phyloP scores from a whole-genome alignment of 1,140 invertebrate species.

The Aphelenchoides fujianensis region DNA sequence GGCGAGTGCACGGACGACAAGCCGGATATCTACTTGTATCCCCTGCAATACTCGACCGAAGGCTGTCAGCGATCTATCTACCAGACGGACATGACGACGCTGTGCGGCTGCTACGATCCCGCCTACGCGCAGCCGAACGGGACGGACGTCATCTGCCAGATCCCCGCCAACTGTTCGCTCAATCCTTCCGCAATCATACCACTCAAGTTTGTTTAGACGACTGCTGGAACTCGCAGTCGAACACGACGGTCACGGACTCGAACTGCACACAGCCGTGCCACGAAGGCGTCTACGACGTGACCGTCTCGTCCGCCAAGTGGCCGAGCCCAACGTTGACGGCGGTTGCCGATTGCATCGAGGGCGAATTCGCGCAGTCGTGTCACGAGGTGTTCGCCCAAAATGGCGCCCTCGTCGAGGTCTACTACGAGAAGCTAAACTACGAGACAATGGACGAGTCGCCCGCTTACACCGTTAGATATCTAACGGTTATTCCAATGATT shows the following conservation, averaged over 20 bases:
- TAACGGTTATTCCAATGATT: neutral
- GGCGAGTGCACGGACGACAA: constrained; percentile 32
- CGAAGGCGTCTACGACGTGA: constrained; percentile 45
- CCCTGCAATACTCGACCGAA: constrained; percentile 25
- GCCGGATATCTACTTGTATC: constrained; percentile 27
- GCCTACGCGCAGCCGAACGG: constrained; percentile 25
- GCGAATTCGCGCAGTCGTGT: constrained; percentile 28
- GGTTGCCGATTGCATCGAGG: constrained; percentile 32
- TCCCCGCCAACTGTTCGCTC: constrained; percentile 25
- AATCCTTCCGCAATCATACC: neutral
- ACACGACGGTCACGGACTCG: constrained; percentile 19
- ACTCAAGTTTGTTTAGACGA: constrained; percentile 24
- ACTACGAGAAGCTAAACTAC: constrained; percentile 47
- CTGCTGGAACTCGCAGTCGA: constrained; percentile 33
- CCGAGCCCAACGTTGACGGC: constrained; percentile 26
- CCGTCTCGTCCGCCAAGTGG: constrained; percentile 41
- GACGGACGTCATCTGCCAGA: constrained; percentile 18
- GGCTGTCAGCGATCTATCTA: constrained; percentile 35
- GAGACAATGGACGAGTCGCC: constrained; percentile 37
- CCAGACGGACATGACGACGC: constrained; percentile 21
- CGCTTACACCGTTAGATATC: constrained; percentile 36
- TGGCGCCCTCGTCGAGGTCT: constrained; percentile 43
- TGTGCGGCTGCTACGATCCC: constrained; percentile 32
- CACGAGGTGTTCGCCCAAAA: constrained; percentile 34
- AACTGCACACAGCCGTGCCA: constrained; percentile 41